These are phyloP conservation scores for Onthophagus sagittarius DNA, from an alignment of 2,888 invertebrate species.

Conservation along the genomic window DNA sequence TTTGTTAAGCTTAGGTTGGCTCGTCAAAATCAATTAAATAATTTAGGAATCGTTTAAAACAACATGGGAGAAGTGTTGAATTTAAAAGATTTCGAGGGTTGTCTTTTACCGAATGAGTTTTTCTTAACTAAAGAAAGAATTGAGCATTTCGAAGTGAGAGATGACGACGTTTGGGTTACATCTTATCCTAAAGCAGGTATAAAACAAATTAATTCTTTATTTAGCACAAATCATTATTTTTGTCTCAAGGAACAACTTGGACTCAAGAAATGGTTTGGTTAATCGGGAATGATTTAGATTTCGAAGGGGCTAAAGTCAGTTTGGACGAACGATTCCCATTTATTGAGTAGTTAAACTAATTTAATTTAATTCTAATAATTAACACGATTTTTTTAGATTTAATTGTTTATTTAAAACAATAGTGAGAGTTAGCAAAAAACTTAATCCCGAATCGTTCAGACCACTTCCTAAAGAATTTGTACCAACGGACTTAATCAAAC, in stretches of 20 bases:
- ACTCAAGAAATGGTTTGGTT: slow-evolving; percentile 91
- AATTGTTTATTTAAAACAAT: neutral
- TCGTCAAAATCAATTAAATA: too few relatives aligned
- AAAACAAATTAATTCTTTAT: slow-evolving; percentile 21
- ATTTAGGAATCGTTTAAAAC: too few relatives aligned
- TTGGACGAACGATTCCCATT: slow-evolving; percentile 27
- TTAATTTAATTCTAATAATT: neutral
- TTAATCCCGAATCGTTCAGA: neutral
- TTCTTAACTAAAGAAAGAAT: slow-evolving; percentile 10
- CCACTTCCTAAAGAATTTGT: neutral
- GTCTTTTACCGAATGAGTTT: neutral
- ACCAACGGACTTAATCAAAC: neutral
- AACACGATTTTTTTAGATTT: neutral
- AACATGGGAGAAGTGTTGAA: neutral
- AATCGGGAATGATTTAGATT: slow-evolving; percentile 74
- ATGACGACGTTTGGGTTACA: slow-evolving; percentile 21
- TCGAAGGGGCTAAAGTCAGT: slow-evolving; percentile 63
- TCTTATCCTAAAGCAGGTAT: slow-evolving; percentile 26
- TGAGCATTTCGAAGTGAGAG: slow-evolving; percentile 20
- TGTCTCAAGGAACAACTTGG: slow-evolving; percentile 75
- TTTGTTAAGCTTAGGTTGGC: too few relatives aligned
- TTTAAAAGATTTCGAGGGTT: slow-evolving; percentile 7
- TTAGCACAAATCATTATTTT: neutral
- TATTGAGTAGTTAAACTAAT: slow-evolving; percentile 21
- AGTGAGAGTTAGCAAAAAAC: neutral